Evolutionary conservation across 2,888 invertebrate species (phyloP).

Genomic region (Drosophila bunnanda): DNA sequence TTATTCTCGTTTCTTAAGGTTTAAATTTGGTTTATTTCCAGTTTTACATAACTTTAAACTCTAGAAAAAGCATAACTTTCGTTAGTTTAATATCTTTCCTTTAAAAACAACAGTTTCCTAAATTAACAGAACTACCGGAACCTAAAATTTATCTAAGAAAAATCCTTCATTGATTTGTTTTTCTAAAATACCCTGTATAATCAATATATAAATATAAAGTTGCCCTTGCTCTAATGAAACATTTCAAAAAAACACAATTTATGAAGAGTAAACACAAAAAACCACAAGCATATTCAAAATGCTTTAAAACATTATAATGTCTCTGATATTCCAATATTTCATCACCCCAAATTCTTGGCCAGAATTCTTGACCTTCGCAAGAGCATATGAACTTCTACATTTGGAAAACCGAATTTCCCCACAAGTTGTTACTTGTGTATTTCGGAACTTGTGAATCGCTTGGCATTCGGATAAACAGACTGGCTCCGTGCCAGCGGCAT

Average conservation of each 20-base stretch:
- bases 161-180: background rate
- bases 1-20: background rate
- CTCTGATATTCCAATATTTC: conserved; percentile 11
- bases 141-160: background rate
- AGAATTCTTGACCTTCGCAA: conserved; percentile 27
- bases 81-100: background rate
- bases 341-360: background rate
- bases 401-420: conserved; percentile 20
- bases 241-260: background rate
- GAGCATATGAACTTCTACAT: conserved; percentile 20
- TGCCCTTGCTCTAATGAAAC: conserved; percentile 7
- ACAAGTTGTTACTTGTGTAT: conserved; percentile 18
- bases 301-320: background rate
- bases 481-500: conserved; percentile 27
- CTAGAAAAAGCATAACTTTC: background rate
- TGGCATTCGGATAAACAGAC: conserved; percentile 42
- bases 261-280: background rate
- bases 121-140: background rate
- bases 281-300: background rate
- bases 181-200: background rate
- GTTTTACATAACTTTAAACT: background rate
- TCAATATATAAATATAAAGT: background rate
- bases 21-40: background rate
- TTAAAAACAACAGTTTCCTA: background rate
- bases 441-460: conserved; percentile 37